These are phyloP conservation scores for Acropternis orthonyx DNA, from an alignment of 2,797 vertebrate genomes.

Conservation along the genomic window DNA sequence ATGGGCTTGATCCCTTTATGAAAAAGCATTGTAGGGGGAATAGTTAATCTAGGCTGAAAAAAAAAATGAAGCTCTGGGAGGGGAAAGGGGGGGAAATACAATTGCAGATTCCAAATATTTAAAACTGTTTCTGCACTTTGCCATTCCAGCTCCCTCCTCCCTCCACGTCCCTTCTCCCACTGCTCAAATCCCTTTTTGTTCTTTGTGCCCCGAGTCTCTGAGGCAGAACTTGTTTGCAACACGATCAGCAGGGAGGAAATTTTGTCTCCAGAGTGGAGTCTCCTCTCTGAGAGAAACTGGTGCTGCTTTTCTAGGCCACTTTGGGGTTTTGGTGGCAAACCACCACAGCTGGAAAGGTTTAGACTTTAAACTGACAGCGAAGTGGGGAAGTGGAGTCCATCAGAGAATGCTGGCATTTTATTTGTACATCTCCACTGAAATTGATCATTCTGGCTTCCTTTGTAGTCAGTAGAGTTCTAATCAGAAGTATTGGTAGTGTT, in stretches of 20 bases:
- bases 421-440: not conserved
- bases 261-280: not conserved
- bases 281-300: not conserved
- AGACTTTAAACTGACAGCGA: not conserved
- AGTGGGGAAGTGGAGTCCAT: not conserved
- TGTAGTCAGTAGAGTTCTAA: not conserved
- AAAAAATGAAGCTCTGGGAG: not conserved
- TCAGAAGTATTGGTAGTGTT: not conserved
- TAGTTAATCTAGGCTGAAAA: conserved; percentile 52
- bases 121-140: conserved; percentile 43
- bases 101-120: conserved; percentile 63
- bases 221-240: conserved; percentile 36
- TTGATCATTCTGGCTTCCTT: not conserved
- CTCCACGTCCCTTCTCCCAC: not conserved
- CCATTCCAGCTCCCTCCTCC: not conserved
- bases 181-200: conserved; percentile 52
- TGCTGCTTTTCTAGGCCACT: not conserved
- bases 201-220: not conserved
- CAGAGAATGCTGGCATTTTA: not conserved
- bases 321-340: not conserved
- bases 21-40: conserved; percentile 64
- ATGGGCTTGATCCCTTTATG: conserved; percentile 65
- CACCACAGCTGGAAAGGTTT: not conserved
- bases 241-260: not conserved
- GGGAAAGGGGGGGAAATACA: conserved; percentile 23